Base-by-base conservation (phyloP, 2,888 invertebrate genomes). In the Gasteruption jaculator region DNA sequence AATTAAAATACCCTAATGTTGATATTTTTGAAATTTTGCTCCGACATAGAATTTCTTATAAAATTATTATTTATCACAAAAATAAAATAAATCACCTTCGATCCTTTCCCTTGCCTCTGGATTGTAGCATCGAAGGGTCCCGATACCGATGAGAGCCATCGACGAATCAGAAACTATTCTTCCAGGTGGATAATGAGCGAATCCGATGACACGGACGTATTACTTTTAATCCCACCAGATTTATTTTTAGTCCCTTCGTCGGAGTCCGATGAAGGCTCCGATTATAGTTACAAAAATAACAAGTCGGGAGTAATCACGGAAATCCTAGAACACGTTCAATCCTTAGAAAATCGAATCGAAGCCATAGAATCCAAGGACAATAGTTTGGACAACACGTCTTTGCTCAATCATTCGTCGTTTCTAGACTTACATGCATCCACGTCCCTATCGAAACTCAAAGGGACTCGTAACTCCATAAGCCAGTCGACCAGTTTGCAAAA, bases 201-300 rank as follows among this genome's bases (percentile, higher is more conserved):
- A 62, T 78, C 82, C 46, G 89, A 88, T 77, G 89, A 89, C 73
- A 90, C 89, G 4, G 89, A 90, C 72, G 81, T 86, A 60, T 75
- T 90, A 50, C 71, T 90, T 56, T 71, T 86, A 56, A 85, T 89
- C 65, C 86, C 88, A 46, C 89, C 89, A 10, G 81, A 86, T 68
- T 81, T 85, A 58, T 86, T 82, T 61, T 64, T 78, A 19, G 76
- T 82, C n/a, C 73, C 78, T 50, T 60, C 63, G 5, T 75, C 67
- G n/a, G 79, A 76, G 18, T 76, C 79, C 1, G 78, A 79, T 3
- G 75, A 76, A 8, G 57, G 58, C 31, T 54, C 51, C 3, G 37
- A 43, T 7, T 27, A 38, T 25, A 41, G 49, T 14, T 50, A 42
- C 30, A 42, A 18, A 22, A 24, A 36, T 37, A 52, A 39, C 7